Evolutionary conservation across 2,888 invertebrate species (phyloP).

Genomic region (Lithosia quadra): DNA sequence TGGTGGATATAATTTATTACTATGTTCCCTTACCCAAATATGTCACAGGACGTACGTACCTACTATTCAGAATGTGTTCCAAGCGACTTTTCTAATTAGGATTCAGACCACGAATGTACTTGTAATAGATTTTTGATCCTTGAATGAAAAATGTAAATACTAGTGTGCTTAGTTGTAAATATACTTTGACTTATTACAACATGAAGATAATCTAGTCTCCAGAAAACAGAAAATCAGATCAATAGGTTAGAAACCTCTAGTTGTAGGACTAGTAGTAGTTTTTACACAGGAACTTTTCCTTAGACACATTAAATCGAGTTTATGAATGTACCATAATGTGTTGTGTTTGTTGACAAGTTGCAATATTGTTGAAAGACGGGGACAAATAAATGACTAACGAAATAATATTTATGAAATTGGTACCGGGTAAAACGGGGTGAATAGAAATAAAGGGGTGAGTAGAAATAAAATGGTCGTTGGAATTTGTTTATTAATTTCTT

Average conservation of each 20-base stretch:
- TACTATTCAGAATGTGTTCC: conserved; percentile 3
- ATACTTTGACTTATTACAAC: background rate
- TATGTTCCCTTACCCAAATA: background rate
- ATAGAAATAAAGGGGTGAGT: no score
- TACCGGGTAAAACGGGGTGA: no score
- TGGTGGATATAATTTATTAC: background rate
- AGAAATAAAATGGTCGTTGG: no score
- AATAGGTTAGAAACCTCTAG: background rate
- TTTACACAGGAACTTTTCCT: background rate
- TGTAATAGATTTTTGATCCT: background rate
- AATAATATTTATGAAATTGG: background rate
- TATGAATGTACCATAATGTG: background rate
- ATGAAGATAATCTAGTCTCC: background rate
- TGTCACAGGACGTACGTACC: conserved; percentile 1
- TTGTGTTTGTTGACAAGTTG: background rate
- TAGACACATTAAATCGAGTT: background rate
- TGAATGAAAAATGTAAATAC: background rate
- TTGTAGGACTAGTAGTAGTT: background rate
- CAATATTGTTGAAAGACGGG: no score
- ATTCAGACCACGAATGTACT: background rate
- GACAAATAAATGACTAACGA: no score
- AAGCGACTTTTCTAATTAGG: background rate
- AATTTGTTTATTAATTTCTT: no score
- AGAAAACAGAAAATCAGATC: background rate
- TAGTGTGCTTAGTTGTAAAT: background rate